A percentile compares a stretch with the other conserved stretches of the same genome.
Evolutionary conservation across 1,140 invertebrate species (phyloP).

Genomic region (Heliconius melpomene): DNA sequence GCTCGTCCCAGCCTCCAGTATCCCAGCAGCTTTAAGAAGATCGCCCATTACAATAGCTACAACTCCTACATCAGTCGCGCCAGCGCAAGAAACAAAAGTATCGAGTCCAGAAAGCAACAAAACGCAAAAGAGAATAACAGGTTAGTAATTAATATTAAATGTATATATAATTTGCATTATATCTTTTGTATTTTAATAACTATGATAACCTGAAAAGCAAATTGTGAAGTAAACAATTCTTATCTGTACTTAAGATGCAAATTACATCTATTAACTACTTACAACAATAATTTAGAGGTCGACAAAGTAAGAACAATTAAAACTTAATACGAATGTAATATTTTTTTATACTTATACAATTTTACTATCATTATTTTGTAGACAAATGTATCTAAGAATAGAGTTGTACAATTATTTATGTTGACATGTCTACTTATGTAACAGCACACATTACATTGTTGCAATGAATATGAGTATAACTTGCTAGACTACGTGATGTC

Average conservation of each 20-base stretch:
- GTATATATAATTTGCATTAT: slow-evolving; percentile 12
- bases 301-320: slow-evolving; percentile 14
- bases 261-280: slow-evolving; percentile 22
- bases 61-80: slow-evolving; percentile 53
- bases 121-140: slow-evolving; percentile 79
- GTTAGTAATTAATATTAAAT: slow-evolving; percentile 49
- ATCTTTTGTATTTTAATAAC: slow-evolving; percentile 15
- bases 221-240: slow-evolving; percentile 19
- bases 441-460: slow-evolving; percentile 7
- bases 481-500: background rate
- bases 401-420: background rate
- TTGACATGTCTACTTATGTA: background rate
- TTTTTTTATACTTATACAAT: background rate
- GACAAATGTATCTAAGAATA: background rate
- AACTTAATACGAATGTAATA: background rate
- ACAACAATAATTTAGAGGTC: background rate
- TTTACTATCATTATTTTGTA: background rate
- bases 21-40: slow-evolving; percentile 67
- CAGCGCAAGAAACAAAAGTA: slow-evolving; percentile 62
- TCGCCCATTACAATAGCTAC: slow-evolving; percentile 67
- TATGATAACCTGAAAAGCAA: slow-evolving; percentile 26
- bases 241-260: slow-evolving; percentile 21
- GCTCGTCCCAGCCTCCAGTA: slow-evolving; percentile 64
- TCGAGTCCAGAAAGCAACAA: slow-evolving; percentile 71
- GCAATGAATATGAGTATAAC: background rate